phyloP scores from a whole-genome alignment of 2,888 invertebrate genomes.

The Dyspetes luteomarginatus region DNA sequence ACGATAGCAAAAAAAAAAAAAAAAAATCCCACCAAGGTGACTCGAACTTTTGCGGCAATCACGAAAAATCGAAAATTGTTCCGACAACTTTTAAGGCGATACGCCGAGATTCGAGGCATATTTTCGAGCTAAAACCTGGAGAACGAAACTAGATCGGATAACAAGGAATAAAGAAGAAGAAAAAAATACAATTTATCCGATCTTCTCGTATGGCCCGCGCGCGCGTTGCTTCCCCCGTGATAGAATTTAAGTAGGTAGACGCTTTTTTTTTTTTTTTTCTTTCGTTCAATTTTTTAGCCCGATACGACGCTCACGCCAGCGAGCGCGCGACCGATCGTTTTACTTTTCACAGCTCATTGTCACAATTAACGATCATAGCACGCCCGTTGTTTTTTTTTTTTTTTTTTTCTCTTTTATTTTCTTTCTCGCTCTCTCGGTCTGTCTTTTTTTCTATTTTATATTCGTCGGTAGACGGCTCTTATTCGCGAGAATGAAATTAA shows the following conservation, averaged over 20 bases:
- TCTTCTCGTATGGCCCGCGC: constrained; percentile 41
- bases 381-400: not conserved
- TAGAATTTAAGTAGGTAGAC: constrained; percentile 66
- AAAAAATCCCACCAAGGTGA: constrained; percentile 11
- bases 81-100: not conserved
- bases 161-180: not conserved
- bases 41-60: constrained; percentile 30
- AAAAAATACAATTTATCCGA: constrained; percentile 12
- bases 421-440: too few relatives aligned
- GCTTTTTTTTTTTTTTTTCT: constrained; percentile 54
- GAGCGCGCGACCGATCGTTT: constrained; percentile 49
- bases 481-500: constrained; percentile 25
- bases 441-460: constrained; percentile 26
- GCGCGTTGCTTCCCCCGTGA: constrained; percentile 60
- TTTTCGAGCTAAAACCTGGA: constrained; percentile 2
- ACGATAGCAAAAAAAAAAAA: not conserved
- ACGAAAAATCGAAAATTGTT: constrained; percentile 1
- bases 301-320: constrained; percentile 60
- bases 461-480: constrained; percentile 17
- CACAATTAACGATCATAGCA: constrained; percentile 18
- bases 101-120: not conserved
- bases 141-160: constrained; percentile 9
- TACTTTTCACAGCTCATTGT: not conserved
- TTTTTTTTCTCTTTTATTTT: not conserved
- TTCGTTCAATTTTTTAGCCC: constrained; percentile 47